A percentile compares a stretch with the other conserved stretches of the same genome.
phyloP scores from a whole-genome alignment of 2,797 vertebrate species.

The Lateolabrax maculatus region DNA sequence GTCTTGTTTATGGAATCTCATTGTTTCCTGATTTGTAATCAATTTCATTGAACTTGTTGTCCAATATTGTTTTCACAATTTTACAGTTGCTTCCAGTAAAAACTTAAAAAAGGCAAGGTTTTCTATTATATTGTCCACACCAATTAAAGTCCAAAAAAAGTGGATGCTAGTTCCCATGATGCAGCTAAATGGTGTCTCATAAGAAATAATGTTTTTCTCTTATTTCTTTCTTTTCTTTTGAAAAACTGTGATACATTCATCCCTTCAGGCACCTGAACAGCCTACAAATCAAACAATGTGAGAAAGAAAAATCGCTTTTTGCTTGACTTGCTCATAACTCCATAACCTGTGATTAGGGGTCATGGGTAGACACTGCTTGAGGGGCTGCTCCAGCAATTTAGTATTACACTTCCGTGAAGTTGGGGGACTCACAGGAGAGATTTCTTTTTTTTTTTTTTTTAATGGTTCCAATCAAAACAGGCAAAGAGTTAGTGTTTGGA shows the following conservation, averaged over 20 bases:
- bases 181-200: too few species aligned
- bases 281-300: background rate
- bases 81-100: too few species aligned
- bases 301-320: slow-evolving; percentile 1
- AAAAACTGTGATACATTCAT: background rate
- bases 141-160: too few species aligned
- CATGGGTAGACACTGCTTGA: background rate
- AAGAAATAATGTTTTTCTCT: background rate
- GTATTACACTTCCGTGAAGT: background rate
- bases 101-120: too few species aligned
- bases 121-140: too few species aligned
- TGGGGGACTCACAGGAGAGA: background rate
- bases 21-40: too few species aligned
- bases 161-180: too few species aligned
- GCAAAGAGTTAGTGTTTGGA: background rate
- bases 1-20: too few species aligned
- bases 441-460: too few species aligned
- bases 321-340: background rate
- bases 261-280: background rate
- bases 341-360: background rate
- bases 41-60: too few species aligned
- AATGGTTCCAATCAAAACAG: background rate
- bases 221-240: background rate
- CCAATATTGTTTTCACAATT: too few species aligned
- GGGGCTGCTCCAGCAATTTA: background rate